A percentile compares a stretch with the other conserved stretches of the same genome.
Evolutionary conservation across 2,113 vertebrate genomes (phyloP).

Genomic region (Coracopsis vasa): DNA sequence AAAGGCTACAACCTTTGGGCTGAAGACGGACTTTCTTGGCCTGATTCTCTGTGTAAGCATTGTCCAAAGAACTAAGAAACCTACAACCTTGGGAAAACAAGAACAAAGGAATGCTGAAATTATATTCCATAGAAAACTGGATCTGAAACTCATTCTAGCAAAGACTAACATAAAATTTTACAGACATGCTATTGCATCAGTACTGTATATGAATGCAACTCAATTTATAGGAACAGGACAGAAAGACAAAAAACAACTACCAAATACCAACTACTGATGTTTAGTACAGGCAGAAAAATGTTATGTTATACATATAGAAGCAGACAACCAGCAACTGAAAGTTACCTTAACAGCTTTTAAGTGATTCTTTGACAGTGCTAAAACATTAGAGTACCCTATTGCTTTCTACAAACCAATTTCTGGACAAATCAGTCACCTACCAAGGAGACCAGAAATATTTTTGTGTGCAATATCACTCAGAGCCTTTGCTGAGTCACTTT

Average conservation of each 20-base stretch:
- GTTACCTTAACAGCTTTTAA: background rate
- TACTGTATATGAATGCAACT: background rate
- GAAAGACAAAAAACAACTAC: background rate
- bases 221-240: background rate
- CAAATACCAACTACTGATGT: background rate
- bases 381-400: background rate
- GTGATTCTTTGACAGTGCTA: background rate
- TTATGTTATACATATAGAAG: background rate
- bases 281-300: background rate
- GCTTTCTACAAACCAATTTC: background rate
- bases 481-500: slow-evolving; percentile 22
- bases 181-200: background rate
- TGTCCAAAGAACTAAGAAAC: background rate
- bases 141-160: background rate
- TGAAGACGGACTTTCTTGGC: background rate
- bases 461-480: background rate
- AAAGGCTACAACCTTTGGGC: background rate
- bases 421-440: background rate
- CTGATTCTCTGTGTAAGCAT: background rate
- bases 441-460: background rate
- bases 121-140: background rate
- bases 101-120: background rate
- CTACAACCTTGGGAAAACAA: background rate
- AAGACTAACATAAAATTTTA: background rate
- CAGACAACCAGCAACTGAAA: background rate